phyloP scores from a whole-genome alignment of 2,888 invertebrate genomes.

The Caenorhabditis sp. region DNA sequence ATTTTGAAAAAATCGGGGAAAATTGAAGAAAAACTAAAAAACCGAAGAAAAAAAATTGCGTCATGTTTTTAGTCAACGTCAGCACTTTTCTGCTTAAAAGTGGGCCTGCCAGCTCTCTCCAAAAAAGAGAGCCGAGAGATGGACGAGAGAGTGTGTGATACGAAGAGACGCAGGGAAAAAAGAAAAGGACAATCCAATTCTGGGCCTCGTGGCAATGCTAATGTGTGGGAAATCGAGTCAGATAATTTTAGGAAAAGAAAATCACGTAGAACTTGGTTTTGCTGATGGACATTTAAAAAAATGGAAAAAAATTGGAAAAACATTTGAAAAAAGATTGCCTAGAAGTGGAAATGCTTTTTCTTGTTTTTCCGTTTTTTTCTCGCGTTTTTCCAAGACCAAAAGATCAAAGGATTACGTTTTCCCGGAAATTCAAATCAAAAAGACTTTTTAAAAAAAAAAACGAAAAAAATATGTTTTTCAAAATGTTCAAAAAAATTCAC shows the following conservation, averaged over 20 bases:
- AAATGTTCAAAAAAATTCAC: neutral
- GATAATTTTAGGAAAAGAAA: too few species aligned
- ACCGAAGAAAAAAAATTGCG: neutral
- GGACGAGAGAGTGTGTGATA: slow-evolving; percentile 1
- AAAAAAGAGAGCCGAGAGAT: slow-evolving; percentile 1
- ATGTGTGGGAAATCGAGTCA: neutral
- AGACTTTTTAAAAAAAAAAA: slow-evolving; percentile 10
- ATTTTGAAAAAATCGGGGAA: neutral
- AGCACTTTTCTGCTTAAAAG: too few species aligned
- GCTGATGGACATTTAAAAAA: neutral
- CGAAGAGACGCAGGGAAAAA: neutral
- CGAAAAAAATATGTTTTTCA: too few species aligned
- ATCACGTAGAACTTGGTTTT: neutral
- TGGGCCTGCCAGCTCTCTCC: neutral
- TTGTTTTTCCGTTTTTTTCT: neutral
- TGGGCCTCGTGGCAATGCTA: neutral
- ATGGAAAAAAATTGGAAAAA: slow-evolving; percentile 8
- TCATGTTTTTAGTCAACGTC: neutral
- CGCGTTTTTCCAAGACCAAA: neutral
- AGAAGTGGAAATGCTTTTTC: neutral
- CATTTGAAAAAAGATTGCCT: neutral
- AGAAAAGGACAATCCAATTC: slow-evolving; percentile 11
- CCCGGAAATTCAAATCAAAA: too few species aligned
- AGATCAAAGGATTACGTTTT: neutral
- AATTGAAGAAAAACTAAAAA: neutral